These are phyloP conservation scores for Agrochola circellaris DNA, from an alignment of 2,888 invertebrate genomes.

Conservation along the genomic window DNA sequence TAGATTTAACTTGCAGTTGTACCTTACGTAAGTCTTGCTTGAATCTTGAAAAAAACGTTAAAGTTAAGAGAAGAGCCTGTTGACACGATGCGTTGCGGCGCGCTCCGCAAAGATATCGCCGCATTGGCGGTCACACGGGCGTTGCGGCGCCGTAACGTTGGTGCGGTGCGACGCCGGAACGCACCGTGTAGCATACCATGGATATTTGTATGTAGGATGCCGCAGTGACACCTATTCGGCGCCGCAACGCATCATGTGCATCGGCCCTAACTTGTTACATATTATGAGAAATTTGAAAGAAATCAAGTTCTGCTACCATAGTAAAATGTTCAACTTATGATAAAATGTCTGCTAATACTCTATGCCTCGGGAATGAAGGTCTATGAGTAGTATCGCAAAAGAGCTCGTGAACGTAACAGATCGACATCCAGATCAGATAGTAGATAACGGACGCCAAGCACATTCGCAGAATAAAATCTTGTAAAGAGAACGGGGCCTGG, in stretches of 20 bases:
- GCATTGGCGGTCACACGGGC: too few relatives aligned
- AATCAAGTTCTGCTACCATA: background rate
- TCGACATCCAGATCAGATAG: slow-evolving; percentile 69
- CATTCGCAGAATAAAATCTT: slow-evolving; percentile 73
- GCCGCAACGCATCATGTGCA: too few relatives aligned
- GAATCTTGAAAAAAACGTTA: slow-evolving; percentile 38
- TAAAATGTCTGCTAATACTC: slow-evolving; percentile 39
- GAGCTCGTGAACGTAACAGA: slow-evolving; percentile 63
- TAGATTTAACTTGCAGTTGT: slow-evolving; percentile 21
- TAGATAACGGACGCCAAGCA: slow-evolving; percentile 74
- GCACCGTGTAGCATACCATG: too few relatives aligned
- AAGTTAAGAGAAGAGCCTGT: slow-evolving; percentile 2
- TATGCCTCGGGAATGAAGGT: slow-evolving; percentile 12
- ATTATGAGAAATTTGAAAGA: slow-evolving; percentile 10
- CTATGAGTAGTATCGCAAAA: slow-evolving; percentile 16
- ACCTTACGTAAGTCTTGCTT: slow-evolving; percentile 16
- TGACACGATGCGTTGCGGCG: too few relatives aligned
- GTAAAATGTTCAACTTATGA: slow-evolving; percentile 25
- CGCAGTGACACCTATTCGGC: too few relatives aligned
- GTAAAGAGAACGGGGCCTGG: slow-evolving; percentile 52
- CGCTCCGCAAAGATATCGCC: too few relatives aligned
- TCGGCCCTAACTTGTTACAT: background rate
- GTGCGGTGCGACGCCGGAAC: too few relatives aligned
- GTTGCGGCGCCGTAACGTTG: too few relatives aligned
- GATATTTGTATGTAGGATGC: too few relatives aligned